Percentiles rank a stretch among this genome's conserved stretches.
Conservation (phyloP, 2,797 vertebrate genomes). For the Cuculus canorus region DNA sequence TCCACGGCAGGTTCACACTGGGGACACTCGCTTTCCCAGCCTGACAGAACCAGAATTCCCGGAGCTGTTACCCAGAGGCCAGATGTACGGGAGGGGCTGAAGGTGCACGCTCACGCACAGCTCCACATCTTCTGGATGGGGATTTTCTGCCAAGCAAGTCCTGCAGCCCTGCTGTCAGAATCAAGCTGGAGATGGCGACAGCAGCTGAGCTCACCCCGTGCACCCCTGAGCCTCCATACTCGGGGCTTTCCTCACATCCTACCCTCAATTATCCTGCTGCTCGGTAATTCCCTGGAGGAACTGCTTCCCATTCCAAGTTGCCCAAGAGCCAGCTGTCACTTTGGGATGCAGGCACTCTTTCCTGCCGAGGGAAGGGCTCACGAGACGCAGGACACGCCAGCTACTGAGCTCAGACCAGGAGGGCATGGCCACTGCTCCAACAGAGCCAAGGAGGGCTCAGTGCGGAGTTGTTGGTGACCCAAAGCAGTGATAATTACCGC, state of each 20-base stretch:
- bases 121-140: fast-evolving
- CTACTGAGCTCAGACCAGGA: neutral
- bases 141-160: neutral
- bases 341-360: neutral
- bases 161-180: neutral
- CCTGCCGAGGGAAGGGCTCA: neutral
- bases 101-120: neutral
- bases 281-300: neutral
- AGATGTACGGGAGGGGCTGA: fast-evolving
- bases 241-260: neutral
- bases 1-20: neutral
- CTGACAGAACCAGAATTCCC: neutral
- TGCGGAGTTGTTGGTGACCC: neutral
- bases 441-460: neutral
- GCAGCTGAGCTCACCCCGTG: neutral
- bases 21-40: neutral
- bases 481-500: neutral
- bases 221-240: fast-evolving
- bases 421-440: too few relatives aligned
- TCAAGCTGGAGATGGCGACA: neutral
- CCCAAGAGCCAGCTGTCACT: neutral
- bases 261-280: neutral
- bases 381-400: neutral
- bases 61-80: neutral
- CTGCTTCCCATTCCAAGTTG: too few relatives aligned